These are phyloP conservation scores for Antechinus flavipes DNA, from an alignment of 2,113 vertebrate species.

Conservation along the genomic window DNA sequence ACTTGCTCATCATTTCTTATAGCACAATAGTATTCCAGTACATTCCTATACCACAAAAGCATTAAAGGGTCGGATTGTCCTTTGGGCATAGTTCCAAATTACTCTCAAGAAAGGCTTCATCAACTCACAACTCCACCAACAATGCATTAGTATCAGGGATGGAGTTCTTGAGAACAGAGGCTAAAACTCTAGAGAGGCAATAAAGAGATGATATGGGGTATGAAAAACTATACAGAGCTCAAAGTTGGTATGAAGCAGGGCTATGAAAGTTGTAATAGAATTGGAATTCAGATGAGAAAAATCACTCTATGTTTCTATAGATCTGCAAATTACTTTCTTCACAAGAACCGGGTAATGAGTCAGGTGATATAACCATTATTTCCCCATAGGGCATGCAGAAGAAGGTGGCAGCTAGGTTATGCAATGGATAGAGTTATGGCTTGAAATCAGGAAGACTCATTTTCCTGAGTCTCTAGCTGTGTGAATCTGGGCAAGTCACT, in stretches of 20 bases:
- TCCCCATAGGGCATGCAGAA: not conserved
- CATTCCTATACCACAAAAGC: not conserved
- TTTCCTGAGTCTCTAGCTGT: not conserved
- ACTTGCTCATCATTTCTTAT: not conserved
- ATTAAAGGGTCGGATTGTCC: no score
- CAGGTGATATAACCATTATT: not conserved
- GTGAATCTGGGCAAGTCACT: not conserved
- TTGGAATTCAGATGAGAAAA: not conserved
- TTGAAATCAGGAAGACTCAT: not conserved
- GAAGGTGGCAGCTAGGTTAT: not conserved
- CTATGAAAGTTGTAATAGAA: not conserved
- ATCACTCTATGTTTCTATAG: not conserved
- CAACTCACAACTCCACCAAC: not conserved
- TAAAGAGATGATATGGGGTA: not conserved
- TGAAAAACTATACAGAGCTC: not conserved
- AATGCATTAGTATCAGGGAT: not conserved
- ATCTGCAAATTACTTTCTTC: not conserved
- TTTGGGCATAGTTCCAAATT: no score
- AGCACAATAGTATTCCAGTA: not conserved
- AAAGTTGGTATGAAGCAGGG: not conserved
- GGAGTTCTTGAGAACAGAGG: not conserved
- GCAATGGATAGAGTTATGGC: not conserved
- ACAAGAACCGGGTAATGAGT: not conserved
- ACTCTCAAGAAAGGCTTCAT: not conserved
- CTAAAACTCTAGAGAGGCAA: not conserved